Conservation (phyloP, 2,888 invertebrate genomes). For the Odontocolon sp. region DNA sequence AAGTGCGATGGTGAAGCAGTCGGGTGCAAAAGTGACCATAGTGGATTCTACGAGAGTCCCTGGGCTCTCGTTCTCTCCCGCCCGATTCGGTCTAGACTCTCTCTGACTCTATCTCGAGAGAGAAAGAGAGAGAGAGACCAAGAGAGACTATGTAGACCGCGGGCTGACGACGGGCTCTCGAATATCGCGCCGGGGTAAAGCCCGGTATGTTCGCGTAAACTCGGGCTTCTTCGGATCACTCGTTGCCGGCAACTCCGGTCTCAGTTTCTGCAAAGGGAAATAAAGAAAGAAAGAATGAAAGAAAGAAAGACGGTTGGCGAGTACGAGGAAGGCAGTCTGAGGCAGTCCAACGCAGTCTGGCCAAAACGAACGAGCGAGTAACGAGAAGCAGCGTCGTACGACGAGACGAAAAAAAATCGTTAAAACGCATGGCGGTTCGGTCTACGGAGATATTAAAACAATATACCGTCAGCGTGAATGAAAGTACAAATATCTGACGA, state of each 20-base stretch:
- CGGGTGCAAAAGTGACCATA: no score
- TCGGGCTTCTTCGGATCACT: constrained; percentile 68
- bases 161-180: no score
- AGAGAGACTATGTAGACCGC: no score
- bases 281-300: constrained; percentile 65
- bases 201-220: constrained; percentile 68
- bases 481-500: neutral
- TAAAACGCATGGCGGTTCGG: constrained; percentile 68
- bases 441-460: constrained; percentile 29
- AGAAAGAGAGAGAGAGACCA: no score
- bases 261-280: constrained; percentile 69
- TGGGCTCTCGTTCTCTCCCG: no score
- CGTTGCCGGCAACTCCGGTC: constrained; percentile 33
- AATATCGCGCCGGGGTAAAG: no score
- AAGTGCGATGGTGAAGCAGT: no score
- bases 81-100: no score
- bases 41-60: no score
- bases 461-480: constrained; percentile 64
- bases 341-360: neutral
- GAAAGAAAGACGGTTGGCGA: constrained; percentile 25
- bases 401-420: constrained; percentile 71
- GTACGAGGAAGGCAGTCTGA: neutral
- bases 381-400: constrained; percentile 4
- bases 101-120: no score
- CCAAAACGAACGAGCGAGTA: neutral